Conservation (phyloP, 1,140 invertebrate species). For the Aphelenchoides avenae region DNA sequence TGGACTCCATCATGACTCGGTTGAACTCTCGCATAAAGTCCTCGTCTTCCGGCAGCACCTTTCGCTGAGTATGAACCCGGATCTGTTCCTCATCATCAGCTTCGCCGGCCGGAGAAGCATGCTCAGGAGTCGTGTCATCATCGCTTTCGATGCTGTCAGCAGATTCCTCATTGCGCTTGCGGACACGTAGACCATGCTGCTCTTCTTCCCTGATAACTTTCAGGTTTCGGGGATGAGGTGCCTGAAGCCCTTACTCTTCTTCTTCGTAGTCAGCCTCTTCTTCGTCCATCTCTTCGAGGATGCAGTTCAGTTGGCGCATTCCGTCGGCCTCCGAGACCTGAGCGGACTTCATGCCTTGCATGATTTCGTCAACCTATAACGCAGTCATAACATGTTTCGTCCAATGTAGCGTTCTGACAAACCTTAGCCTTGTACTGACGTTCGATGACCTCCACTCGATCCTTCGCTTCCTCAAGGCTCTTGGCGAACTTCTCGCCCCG, state of each 20-base stretch:
- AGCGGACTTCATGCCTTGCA: slow-evolving; percentile 11
- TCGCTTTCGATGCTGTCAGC: slow-evolving; percentile 9
- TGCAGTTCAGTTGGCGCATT: slow-evolving; percentile 13
- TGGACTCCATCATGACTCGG: slow-evolving; percentile 32
- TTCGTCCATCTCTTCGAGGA: slow-evolving; percentile 32
- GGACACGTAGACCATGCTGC: background rate
- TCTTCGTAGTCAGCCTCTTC: slow-evolving; percentile 21
- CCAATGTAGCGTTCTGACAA: slow-evolving; percentile 4
- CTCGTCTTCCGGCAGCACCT: slow-evolving; percentile 29
- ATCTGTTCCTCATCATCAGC: slow-evolving; percentile 28
- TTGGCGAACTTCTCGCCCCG: slow-evolving; percentile 33
- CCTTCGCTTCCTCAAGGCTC: slow-evolving; percentile 24
- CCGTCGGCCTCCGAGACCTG: slow-evolving; percentile 9
- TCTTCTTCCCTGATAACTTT: slow-evolving; percentile 5
- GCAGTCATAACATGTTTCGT: background rate
- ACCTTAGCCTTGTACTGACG: slow-evolving; percentile 33
- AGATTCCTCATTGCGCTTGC: slow-evolving; percentile 20
- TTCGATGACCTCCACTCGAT: slow-evolving; percentile 26
- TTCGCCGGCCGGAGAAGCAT: slow-evolving; percentile 11
- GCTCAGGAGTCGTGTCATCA: background rate
- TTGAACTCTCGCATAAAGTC: slow-evolving; percentile 49
- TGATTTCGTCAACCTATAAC: slow-evolving; percentile 25
- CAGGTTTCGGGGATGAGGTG: background rate
- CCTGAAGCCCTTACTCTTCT: slow-evolving; percentile 21
- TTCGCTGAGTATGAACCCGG: slow-evolving; percentile 28